These are phyloP conservation scores for Entomobrya multifasciata DNA, from an alignment of 2,888 invertebrate genomes.

Conservation along the genomic window DNA sequence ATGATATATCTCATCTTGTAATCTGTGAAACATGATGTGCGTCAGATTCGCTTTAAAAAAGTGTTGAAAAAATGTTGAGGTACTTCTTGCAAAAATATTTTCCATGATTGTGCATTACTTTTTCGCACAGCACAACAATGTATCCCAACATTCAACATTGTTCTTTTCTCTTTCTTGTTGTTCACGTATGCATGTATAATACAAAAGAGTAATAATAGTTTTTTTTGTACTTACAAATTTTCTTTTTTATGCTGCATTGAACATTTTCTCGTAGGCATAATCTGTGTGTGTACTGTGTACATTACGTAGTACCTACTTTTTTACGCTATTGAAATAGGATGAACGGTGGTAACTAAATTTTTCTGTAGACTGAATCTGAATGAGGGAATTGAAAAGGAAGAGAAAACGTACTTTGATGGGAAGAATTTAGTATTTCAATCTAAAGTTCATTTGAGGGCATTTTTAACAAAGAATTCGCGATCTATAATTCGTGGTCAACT, in stretches of 20 bases:
- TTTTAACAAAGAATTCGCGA: background rate
- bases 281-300: background rate
- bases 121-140: background rate
- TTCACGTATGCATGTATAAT: constrained; percentile 32
- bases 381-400: background rate
- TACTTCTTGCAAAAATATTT: constrained; percentile 40
- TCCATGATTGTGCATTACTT: constrained; percentile 55
- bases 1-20: background rate
- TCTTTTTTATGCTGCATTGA: constrained; percentile 59
- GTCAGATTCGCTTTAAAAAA: constrained; percentile 12
- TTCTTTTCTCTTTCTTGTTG: background rate
- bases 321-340: constrained; percentile 14
- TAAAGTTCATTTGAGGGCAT: constrained; percentile 73
- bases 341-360: constrained; percentile 33
- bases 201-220: constrained; percentile 41
- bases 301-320: background rate
- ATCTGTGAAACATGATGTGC: background rate
- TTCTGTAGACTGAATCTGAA: background rate
- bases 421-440: constrained; percentile 31
- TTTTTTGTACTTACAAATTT: constrained; percentile 27
- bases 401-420: too few species aligned
- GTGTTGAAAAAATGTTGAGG: background rate
- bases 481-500: constrained; percentile 69
- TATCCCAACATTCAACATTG: constrained; percentile 28
- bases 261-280: background rate